These are phyloP conservation scores for Lepisosteus osseus DNA, from an alignment of 2,113 vertebrate species.

Conservation along the genomic window DNA sequence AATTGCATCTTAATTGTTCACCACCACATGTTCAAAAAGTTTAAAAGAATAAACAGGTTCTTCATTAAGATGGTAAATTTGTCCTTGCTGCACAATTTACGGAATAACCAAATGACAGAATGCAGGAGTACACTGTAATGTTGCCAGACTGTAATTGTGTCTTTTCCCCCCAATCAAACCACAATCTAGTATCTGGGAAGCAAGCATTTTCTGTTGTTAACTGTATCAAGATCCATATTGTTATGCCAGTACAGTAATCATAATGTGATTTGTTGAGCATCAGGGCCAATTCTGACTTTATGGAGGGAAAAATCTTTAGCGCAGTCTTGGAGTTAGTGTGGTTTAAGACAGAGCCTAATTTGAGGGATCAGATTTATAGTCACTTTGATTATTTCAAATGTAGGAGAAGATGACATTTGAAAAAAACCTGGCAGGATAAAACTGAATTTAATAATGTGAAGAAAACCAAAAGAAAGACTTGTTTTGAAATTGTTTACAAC, in stretches of 20 bases:
- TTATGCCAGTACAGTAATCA: conserved; percentile 47
- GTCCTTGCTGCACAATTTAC: conserved; percentile 14
- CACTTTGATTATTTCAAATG: conserved; percentile 54
- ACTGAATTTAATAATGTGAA: conserved; percentile 54
- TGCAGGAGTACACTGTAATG: conserved; percentile 40
- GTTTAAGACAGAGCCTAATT: conserved; percentile 50
- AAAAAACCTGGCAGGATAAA: conserved; percentile 42
- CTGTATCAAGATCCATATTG: conserved; percentile 52
- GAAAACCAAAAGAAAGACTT: conserved; percentile 47
- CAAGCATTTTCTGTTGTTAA: conserved; percentile 31
- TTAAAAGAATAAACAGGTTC: too few species aligned
- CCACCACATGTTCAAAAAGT: too few species aligned
- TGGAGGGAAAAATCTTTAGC: conserved; percentile 33
- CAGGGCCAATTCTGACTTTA: conserved; percentile 49
- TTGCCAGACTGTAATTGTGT: conserved; percentile 39
- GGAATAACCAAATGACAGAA: conserved; percentile 53
- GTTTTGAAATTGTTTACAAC: conserved; percentile 56
- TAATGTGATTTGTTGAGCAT: conserved; percentile 58
- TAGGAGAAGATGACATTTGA: conserved; percentile 48
- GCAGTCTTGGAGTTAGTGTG: conserved; percentile 35
- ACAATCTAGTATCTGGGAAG: conserved; percentile 23
- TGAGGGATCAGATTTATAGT: conserved; percentile 48
- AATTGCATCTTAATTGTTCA: too few species aligned
- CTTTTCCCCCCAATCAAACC: conserved; percentile 36
- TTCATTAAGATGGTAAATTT: too few species aligned